phyloP scores from a whole-genome alignment of 1,140 invertebrate genomes.

The Lepidurus couesii region DNA sequence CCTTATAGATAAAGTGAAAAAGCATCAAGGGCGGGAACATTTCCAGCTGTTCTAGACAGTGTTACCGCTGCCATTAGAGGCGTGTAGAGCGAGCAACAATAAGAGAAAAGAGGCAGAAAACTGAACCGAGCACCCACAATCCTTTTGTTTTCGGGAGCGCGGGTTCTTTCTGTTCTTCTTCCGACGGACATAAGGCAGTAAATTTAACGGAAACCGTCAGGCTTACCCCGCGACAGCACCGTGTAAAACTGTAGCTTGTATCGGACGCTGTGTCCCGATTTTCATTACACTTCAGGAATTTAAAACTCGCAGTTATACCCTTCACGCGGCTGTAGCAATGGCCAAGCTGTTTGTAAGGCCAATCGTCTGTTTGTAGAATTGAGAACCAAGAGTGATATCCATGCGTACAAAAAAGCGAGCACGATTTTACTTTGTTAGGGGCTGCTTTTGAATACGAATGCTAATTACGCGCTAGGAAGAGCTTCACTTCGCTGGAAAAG shows the following conservation, averaged over 20 bases:
- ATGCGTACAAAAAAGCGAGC: neutral
- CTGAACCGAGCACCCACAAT: neutral
- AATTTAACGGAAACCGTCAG: no score
- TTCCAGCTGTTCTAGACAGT: neutral
- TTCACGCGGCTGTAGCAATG: no score
- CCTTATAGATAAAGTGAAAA: neutral
- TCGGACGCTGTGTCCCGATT: no score
- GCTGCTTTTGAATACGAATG: neutral
- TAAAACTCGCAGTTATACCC: no score
- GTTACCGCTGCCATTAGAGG: slow-evolving; percentile 5
- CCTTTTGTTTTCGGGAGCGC: neutral
- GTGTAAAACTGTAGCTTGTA: no score
- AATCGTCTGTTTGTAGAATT: neutral
- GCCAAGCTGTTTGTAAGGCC: no score
- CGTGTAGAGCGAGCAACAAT: neutral
- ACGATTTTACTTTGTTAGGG: neutral
- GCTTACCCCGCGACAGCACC: no score
- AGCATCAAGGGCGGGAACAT: neutral
- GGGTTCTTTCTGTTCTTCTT: neutral
- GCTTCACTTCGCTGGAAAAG: neutral
- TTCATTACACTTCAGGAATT: no score
- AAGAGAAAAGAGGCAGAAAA: neutral
- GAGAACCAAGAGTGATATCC: neutral
- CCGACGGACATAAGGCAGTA: no score
- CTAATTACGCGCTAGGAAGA: neutral